Percentiles rank a stretch among this genome's conserved stretches.
phyloP scores from a whole-genome alignment of 2,888 invertebrate species.

The Pantelozetes paolii region DNA sequence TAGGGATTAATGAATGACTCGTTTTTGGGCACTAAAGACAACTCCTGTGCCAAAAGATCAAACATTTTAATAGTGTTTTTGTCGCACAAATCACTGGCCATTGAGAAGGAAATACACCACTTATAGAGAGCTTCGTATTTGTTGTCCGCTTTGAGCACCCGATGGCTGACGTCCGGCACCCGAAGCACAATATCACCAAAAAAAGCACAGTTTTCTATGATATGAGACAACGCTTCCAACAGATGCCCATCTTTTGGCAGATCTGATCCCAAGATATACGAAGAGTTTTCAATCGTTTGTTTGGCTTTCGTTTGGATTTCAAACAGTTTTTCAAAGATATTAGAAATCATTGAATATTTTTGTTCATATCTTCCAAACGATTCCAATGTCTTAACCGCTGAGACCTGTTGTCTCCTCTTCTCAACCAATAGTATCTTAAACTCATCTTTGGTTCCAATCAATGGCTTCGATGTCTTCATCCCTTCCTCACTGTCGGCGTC shows the following conservation, averaged over 20 bases:
- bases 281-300: conserved; percentile 36
- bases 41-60: conserved; percentile 39
- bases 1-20: conserved; percentile 39
- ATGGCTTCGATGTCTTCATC: neutral
- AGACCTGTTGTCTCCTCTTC: conserved; percentile 36
- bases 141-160: conserved; percentile 17
- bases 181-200: conserved; percentile 40
- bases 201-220: conserved; percentile 40
- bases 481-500: neutral
- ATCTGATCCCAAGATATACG: conserved; percentile 35
- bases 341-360: conserved; percentile 38
- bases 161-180: conserved; percentile 37
- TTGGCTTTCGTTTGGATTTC: conserved; percentile 19
- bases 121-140: neutral
- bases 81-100: conserved; percentile 29
- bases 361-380: conserved; percentile 39
- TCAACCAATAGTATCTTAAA: conserved; percentile 27
- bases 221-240: conserved; percentile 15
- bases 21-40: conserved; percentile 20
- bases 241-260: neutral
- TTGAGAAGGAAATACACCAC: conserved; percentile 39
- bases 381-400: conserved; percentile 36
- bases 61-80: conserved; percentile 35
- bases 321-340: conserved; percentile 38
- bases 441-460: conserved; percentile 30